phyloP scores from a whole-genome alignment of 2,113 vertebrate genomes.

The Danionella cerebrum region DNA sequence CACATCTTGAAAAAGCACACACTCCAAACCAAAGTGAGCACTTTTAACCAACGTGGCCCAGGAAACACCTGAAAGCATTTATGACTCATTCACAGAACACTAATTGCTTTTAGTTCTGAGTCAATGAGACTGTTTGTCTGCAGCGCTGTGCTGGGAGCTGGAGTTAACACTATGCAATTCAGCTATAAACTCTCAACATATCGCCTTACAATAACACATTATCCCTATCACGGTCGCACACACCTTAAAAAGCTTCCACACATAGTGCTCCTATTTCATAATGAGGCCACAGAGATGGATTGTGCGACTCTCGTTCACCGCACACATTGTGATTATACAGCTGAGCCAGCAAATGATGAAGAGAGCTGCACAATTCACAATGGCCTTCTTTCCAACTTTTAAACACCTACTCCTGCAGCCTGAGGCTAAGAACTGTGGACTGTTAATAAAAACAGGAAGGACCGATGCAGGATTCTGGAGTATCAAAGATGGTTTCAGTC shows the following conservation, averaged over 20 bases:
- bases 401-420: neutral
- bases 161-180: conserved; percentile 38
- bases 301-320: neutral
- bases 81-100: conserved; percentile 16
- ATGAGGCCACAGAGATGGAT: conserved; percentile 2
- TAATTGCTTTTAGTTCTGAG: conserved; percentile 24
- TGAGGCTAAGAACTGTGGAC: neutral
- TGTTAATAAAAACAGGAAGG: neutral
- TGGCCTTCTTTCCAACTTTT: neutral
- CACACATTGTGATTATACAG: conserved; percentile 8
- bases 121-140: conserved; percentile 51
- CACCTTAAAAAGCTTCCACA: conserved; percentile 14
- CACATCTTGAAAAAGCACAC: neutral
- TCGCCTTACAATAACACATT: conserved; percentile 52
- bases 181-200: conserved; percentile 45
- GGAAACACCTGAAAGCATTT: conserved; percentile 36
- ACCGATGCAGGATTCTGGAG: neutral
- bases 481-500: neutral
- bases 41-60: neutral
- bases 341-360: neutral
- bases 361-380: neutral
- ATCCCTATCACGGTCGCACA: conserved; percentile 29
- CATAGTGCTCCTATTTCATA: conserved; percentile 1
- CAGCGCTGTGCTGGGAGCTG: conserved; percentile 35
- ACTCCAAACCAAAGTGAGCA: neutral